A percentile compares a stretch with the other conserved stretches of the same genome.
Evolutionary conservation across 2,888 invertebrate genomes (phyloP).

Genomic region (Cerastoderma edule): DNA sequence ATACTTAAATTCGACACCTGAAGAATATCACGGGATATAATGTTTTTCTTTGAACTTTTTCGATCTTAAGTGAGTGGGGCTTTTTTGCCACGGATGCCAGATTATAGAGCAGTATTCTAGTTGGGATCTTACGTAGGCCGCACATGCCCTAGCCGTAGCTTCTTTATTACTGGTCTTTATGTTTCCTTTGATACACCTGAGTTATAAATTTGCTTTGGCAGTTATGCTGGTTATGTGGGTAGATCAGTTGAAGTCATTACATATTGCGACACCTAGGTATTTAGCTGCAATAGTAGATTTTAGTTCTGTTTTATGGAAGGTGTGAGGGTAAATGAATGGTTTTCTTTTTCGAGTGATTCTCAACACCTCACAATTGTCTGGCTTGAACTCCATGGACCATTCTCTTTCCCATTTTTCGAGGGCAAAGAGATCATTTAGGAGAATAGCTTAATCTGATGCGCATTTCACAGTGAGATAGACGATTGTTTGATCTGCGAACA

Average conservation of each 20-base stretch:
- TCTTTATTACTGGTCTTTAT: background rate
- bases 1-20: no score
- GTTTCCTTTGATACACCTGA: conserved; percentile 4
- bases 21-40: no score
- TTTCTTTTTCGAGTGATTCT: conserved; percentile 17
- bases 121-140: background rate
- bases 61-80: background rate
- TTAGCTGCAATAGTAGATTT: conserved; percentile 8
- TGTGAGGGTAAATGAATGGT: background rate
- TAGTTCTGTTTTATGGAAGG: background rate
- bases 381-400: conserved; percentile 84
- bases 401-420: conserved; percentile 17
- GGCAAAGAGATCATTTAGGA: conserved; percentile 1
- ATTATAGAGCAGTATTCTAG: conserved; percentile 22
- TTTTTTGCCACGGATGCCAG: conserved; percentile 27
- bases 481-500: background rate
- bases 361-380: conserved; percentile 25
- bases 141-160: conserved; percentile 2
- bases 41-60: background rate
- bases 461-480: background rate
- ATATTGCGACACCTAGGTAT: conserved; percentile 24
- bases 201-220: conserved; percentile 6
- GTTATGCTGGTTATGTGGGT: conserved; percentile 3
- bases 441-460: background rate
- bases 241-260: background rate